Base-by-base conservation (phyloP, 2,797 vertebrate genomes). In the Orientallactaga sibirica region DNA sequence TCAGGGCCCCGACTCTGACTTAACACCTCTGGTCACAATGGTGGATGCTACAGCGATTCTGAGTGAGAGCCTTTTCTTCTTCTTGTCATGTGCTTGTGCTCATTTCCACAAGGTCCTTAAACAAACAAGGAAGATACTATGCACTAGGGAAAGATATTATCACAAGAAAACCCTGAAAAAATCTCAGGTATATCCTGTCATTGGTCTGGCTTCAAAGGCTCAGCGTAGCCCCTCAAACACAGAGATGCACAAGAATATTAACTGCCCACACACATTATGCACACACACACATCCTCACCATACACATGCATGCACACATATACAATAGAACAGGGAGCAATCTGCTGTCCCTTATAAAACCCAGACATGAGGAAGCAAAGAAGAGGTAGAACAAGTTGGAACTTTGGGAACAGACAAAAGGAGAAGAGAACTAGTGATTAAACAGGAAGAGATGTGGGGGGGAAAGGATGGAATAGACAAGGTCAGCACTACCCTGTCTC, bases 51-150 rank as follows among this genome's bases (percentile, higher is more conserved):
- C 1, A 41, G 64, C 76, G 41, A 70, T 37, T 48, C 58, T 73
- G 67, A 64, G 81, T 73, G n/a, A n/a, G 5, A 37, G 41, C 3
- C 55, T 48, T 81, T 62, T 20, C 25, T 73, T n/a, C 3, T 62
- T 81, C 55, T 74, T 55, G 25, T 81, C 33, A 27, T 16, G 41
- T 74, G 68, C 16, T 48, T 82, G 18, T 74, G 58, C 22, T 82
- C 27, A 74, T 66, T 90, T 74, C 58, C 78, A 71, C 27, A 64
- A 88, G 33, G n/a, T 71, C 61, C 76, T 78, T 84, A n/a, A 85
- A 73, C 73, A 3, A 74, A 24, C 7, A 79, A 79, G 48, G 43
- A 71, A 66, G 48, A 48, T 48, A 48, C 48, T 7, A 48, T 48
- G 48, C 7, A 48, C 48, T 48, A 3, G 18, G 19, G 3, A 15